Conservation (phyloP, 2,888 invertebrate genomes). For the Ochropleura plecta region DNA sequence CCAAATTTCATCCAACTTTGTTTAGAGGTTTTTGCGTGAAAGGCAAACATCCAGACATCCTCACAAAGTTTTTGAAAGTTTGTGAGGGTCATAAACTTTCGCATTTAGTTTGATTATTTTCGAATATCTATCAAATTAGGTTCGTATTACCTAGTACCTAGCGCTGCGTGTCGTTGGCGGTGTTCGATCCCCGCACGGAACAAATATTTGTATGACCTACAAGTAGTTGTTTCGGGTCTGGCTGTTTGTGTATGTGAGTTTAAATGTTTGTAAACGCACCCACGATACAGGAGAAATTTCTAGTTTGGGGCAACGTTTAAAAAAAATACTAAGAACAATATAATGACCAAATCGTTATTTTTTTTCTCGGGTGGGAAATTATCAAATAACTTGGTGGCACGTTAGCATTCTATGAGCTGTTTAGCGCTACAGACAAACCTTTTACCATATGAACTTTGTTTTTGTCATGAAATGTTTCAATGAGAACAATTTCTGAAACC, state of each 20-base stretch:
- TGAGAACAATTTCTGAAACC: neutral
- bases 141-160: too few species aligned
- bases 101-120: too few species aligned
- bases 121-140: too few species aligned
- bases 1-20: too few species aligned
- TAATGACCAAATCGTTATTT: neutral
- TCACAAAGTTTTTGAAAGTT: too few species aligned
- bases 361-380: too few species aligned
- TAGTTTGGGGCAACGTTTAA: neutral
- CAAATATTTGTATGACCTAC: neutral
- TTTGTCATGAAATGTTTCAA: neutral
- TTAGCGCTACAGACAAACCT: neutral
- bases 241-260: neutral
- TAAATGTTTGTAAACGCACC: neutral
- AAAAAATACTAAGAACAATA: neutral
- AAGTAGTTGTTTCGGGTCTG: neutral
- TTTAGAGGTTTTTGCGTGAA: too few species aligned
- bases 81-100: too few species aligned
- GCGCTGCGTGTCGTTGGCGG: neutral
- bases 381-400: neutral
- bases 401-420: neutral
- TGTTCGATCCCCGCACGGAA: neutral
- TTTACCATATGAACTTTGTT: neutral
- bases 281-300: neutral
- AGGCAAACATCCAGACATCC: too few species aligned